Conservation (phyloP, 2,113 vertebrate species). For the Scytalopus superciliaris region DNA sequence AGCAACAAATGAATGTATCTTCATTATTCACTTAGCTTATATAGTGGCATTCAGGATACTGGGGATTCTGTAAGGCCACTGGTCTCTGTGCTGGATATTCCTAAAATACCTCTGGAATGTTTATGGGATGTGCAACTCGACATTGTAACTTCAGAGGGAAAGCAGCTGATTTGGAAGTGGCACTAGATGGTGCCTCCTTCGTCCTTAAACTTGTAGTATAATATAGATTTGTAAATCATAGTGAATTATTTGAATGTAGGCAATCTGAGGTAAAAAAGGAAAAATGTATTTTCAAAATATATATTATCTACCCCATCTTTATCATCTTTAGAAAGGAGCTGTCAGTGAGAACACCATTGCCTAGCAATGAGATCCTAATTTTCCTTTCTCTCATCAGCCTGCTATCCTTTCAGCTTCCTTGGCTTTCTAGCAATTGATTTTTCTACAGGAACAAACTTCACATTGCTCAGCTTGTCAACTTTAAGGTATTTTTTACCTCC, state of each 20-base stretch:
- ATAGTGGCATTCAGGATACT: not conserved
- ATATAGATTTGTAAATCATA: not conserved
- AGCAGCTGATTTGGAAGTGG: not conserved
- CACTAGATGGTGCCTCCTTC: not conserved
- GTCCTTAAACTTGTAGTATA: not conserved
- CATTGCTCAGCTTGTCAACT: not conserved
- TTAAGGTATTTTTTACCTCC: not conserved
- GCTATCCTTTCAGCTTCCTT: not conserved
- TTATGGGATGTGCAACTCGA: not conserved
- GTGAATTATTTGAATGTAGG: not conserved
- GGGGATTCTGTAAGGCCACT: not conserved
- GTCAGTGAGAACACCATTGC: not conserved
- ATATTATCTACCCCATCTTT: not conserved
- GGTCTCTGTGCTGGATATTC: not conserved
- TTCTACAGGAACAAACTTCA: not conserved
- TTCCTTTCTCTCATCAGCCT: constrained; percentile 1
- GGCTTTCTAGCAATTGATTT: constrained; percentile 28
- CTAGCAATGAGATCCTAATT: not conserved
- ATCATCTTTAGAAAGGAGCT: not conserved
- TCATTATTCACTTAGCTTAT: not conserved
- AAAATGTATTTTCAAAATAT: not conserved
- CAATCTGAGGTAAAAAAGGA: not conserved
- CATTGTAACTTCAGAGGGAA: not conserved
- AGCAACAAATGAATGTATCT: not conserved
- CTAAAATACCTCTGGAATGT: not conserved